A percentile compares a stretch with the other conserved stretches of the same genome.
These are phyloP conservation scores for Melanotaenia boesemani DNA, from an alignment of 2,797 vertebrate genomes.

Conservation along the genomic window DNA sequence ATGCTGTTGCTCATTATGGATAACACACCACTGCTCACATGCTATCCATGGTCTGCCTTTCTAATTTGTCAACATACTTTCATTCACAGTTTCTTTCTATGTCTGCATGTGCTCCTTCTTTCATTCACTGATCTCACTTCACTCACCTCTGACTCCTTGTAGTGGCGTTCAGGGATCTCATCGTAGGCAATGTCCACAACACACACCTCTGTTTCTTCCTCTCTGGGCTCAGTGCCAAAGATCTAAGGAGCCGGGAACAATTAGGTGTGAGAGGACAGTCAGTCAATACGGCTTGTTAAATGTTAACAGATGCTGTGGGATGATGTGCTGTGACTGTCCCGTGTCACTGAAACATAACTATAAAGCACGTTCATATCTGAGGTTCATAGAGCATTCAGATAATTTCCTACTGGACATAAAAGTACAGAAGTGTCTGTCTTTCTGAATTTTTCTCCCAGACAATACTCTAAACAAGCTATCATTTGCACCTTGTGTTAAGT, in stretches of 20 bases:
- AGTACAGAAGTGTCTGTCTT: neutral
- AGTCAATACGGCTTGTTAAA: slow-evolving; percentile 36
- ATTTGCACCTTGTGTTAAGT: slow-evolving; percentile 24
- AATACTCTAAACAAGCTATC: slow-evolving; percentile 15
- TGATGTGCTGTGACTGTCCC: slow-evolving; percentile 8
- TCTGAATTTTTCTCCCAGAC: slow-evolving; percentile 17
- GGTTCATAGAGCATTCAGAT: neutral
- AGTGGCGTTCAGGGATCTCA: slow-evolving; percentile 93
- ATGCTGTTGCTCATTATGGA: slow-evolving; percentile 34
- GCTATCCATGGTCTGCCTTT: slow-evolving; percentile 1
- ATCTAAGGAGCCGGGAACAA: slow-evolving; percentile 84
- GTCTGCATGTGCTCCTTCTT: neutral
- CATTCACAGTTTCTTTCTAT: neutral
- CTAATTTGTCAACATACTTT: slow-evolving; percentile 1
- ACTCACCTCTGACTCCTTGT: slow-evolving; percentile 96
- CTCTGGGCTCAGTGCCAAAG: slow-evolving; percentile 89
- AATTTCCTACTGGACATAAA: neutral
- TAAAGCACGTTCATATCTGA: neutral
- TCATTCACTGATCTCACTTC: neutral
- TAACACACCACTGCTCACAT: slow-evolving; percentile 35
- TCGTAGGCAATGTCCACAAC: slow-evolving; percentile 94
- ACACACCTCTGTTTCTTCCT: slow-evolving; percentile 92
- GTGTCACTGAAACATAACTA: neutral
- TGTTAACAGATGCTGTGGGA: slow-evolving; percentile 24
- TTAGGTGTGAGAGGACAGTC: slow-evolving; percentile 15